phyloP scores from a whole-genome alignment of 1,140 invertebrate species.

The Chelonus insularis region DNA sequence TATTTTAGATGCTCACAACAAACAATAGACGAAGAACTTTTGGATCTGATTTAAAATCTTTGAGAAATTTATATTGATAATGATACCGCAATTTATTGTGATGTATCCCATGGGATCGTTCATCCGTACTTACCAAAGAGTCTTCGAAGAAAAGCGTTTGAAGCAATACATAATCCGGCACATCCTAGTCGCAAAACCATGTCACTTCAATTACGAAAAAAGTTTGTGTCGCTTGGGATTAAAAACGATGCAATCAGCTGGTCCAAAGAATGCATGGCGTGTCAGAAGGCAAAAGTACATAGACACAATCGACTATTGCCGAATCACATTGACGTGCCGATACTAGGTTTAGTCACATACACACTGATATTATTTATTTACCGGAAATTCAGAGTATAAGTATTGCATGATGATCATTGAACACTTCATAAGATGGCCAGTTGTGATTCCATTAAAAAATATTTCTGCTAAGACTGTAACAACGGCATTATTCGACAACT shows the following conservation, averaged over 20 bases:
- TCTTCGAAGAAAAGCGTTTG: constrained; percentile 28
- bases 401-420: constrained; percentile 24
- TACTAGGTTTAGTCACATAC: constrained; percentile 35
- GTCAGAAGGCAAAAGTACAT: constrained; percentile 35
- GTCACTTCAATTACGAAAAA: no score
- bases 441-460: constrained; percentile 43
- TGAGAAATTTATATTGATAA: constrained; percentile 14
- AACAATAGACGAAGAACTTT: constrained; percentile 29
- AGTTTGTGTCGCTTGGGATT: no score
- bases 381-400: constrained; percentile 21
- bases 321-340: constrained; percentile 21
- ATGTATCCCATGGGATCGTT: constrained; percentile 22
- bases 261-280: constrained; percentile 32
- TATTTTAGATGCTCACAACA: constrained; percentile 27
- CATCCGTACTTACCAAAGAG: constrained; percentile 35
- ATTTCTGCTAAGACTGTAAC: neutral
- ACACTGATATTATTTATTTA: constrained; percentile 45
- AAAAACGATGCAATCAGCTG: constrained; percentile 27
- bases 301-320: constrained; percentile 27
- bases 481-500: constrained; percentile 37
- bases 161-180: constrained; percentile 25
- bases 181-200: no score
- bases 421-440: constrained; percentile 50
- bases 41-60: constrained; percentile 16
- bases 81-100: constrained; percentile 23